phyloP scores from a whole-genome alignment of 2,113 vertebrate genomes.

The Anoplopoma fimbria region DNA sequence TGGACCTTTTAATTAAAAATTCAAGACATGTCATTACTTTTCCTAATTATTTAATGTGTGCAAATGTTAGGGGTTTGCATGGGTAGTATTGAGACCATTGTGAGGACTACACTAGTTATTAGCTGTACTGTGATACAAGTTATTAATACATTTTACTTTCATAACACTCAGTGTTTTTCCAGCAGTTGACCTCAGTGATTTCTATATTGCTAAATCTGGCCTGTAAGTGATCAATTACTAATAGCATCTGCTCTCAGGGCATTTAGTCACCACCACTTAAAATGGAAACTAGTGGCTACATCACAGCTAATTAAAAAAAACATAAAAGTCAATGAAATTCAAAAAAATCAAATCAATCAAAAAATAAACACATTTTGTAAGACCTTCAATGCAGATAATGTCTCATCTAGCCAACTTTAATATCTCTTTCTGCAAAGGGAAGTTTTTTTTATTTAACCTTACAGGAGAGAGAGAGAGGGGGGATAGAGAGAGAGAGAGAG shows the following conservation, averaged over 20 bases:
- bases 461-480: too few species aligned
- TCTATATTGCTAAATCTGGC: background rate
- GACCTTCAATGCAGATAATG: too few species aligned
- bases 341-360: too few species aligned
- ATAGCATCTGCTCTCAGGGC: background rate
- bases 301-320: too few species aligned
- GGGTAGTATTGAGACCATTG: too few species aligned
- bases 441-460: too few species aligned
- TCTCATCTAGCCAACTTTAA: too few species aligned
- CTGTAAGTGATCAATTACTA: background rate
- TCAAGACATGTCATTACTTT: background rate
- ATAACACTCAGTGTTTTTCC: background rate
- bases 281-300: background rate
- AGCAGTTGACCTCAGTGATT: background rate
- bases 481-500: too few species aligned
- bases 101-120: background rate
- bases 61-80: background rate
- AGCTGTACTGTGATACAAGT: background rate
- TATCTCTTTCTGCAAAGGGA: too few species aligned
- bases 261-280: background rate
- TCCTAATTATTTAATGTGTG: background rate
- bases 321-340: too few species aligned
- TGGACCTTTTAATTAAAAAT: background rate
- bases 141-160: background rate
- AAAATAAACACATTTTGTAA: too few species aligned